These are phyloP conservation scores for Hemistola chrysoprasaria DNA, from an alignment of 2,888 invertebrate species.

Conservation along the genomic window DNA sequence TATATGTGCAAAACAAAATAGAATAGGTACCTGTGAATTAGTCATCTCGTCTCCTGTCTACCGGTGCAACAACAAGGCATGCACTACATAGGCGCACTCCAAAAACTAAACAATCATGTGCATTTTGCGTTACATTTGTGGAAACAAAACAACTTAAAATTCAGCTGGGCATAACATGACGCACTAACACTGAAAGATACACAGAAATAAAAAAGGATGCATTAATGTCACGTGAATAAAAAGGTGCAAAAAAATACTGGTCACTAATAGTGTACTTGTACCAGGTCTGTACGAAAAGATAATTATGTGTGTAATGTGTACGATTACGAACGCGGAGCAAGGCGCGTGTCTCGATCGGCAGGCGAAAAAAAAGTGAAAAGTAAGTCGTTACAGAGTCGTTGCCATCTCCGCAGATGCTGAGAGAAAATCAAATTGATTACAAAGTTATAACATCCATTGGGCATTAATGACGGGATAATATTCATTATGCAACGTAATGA, in stretches of 20 bases:
- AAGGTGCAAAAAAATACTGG: constrained; percentile 44
- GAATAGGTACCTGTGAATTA: constrained; percentile 83
- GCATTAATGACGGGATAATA: constrained; percentile 37
- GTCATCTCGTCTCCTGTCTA: constrained; percentile 77
- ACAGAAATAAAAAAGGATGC: constrained; percentile 67
- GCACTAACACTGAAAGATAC: constrained; percentile 77
- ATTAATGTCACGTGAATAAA: constrained; percentile 49
- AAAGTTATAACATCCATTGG: constrained; percentile 50
- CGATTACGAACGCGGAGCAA: constrained; percentile 51
- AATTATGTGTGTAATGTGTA: constrained; percentile 45
- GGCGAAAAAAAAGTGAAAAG: constrained; percentile 80
- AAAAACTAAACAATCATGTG: constrained; percentile 70
- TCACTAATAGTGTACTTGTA: constrained; percentile 46
- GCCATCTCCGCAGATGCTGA: constrained; percentile 47
- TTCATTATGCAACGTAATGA: constrained; percentile 24
- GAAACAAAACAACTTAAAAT: constrained; percentile 68
- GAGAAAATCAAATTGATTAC: constrained; percentile 68
- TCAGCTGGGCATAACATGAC: constrained; percentile 72
- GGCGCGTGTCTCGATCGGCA: constrained; percentile 63
- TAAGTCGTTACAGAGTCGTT: constrained; percentile 50
- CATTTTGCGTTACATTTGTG: constrained; percentile 68
- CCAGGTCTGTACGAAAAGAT: constrained; percentile 48
- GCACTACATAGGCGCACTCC: constrained; percentile 75
- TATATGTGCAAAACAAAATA: constrained; percentile 53
- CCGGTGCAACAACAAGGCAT: constrained; percentile 71